A percentile compares a stretch with the other conserved stretches of the same genome.
These are phyloP conservation scores for Nixonia krombeini DNA, from an alignment of 1,140 invertebrate genomes.

Conservation along the genomic window DNA sequence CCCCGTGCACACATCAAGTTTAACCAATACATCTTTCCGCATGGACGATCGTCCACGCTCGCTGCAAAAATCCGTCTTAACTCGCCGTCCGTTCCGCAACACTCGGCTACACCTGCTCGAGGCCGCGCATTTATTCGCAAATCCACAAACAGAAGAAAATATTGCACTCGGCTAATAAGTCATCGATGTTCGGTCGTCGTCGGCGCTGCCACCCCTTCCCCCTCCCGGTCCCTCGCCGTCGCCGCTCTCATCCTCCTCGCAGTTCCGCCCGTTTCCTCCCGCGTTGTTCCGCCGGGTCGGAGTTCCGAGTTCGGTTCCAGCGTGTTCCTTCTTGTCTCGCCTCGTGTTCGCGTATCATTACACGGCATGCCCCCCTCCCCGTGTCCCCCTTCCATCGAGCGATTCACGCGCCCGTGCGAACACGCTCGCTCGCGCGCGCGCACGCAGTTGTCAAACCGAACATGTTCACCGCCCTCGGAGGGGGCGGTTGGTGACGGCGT, in stretches of 20 bases:
- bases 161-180: conserved; percentile 48
- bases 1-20: too few relatives aligned
- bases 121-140: conserved; percentile 45
- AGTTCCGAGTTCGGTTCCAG: conserved; percentile 25
- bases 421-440: not conserved
- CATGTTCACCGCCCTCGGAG: conserved; percentile 17
- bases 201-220: not conserved
- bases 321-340: not conserved
- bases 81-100: too few relatives aligned
- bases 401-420: conserved; percentile 1
- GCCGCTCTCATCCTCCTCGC: not conserved
- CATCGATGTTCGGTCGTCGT: conserved; percentile 39
- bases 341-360: not conserved
- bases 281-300: not conserved
- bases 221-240: not conserved
- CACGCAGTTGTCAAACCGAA: conserved; percentile 15
- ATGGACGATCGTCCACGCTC: too few relatives aligned
- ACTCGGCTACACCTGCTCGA: too few relatives aligned
- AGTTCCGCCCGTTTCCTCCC: conserved; percentile 20
- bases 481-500: conserved; percentile 6
- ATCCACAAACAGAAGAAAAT: conserved; percentile 36
- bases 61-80: too few relatives aligned
- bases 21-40: too few relatives aligned
- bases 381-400: conserved; percentile 10
- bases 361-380: conserved; percentile 17